These are phyloP conservation scores for Triplophysa dalaica DNA, from an alignment of 2,113 vertebrate genomes.

Conservation along the genomic window DNA sequence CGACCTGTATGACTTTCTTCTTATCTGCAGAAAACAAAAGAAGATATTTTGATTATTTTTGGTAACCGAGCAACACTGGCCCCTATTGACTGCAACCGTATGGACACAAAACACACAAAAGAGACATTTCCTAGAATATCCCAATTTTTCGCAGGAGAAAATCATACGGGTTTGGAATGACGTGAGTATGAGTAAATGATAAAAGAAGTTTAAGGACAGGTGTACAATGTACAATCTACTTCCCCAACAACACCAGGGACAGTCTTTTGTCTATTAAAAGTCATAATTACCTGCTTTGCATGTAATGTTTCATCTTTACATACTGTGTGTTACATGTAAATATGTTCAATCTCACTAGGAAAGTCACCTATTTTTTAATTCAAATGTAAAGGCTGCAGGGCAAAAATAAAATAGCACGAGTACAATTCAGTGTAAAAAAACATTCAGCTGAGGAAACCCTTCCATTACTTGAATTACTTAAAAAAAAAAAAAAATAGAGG, in stretches of 20 bases:
- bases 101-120: no score
- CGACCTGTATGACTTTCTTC: no score
- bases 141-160: no score
- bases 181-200: no score
- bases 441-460: no score
- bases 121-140: no score
- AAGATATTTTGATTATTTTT: no score
- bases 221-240: conserved; percentile 10
- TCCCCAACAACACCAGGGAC: neutral
- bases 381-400: neutral
- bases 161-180: no score
- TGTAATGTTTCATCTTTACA: conserved; percentile 11
- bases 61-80: no score
- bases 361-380: neutral
- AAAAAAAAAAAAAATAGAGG: neutral
- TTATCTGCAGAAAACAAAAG: no score
- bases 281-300: conserved; percentile 10
- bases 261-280: neutral
- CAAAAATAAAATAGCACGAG: neutral
- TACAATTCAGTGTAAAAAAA: no score
- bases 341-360: neutral
- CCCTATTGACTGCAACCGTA: no score
- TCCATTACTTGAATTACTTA: neutral
- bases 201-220: neutral
- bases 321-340: conserved; percentile 9